A percentile compares a stretch with the other conserved stretches of the same genome.
phyloP scores from a whole-genome alignment of 53 echinoderm and acorn worm species.

The Hippasteria phrygiana region DNA sequence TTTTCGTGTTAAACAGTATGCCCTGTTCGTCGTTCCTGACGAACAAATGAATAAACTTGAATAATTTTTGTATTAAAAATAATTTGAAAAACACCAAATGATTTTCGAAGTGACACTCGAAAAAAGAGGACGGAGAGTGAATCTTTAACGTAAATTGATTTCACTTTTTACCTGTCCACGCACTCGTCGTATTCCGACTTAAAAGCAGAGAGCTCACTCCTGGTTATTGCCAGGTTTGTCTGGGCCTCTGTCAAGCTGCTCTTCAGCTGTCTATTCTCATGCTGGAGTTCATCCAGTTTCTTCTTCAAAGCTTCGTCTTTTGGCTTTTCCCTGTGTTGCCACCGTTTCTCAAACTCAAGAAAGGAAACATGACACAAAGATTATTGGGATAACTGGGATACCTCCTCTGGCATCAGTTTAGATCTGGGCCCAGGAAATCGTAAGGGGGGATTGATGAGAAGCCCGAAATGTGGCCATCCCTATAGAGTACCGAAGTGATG shows the following conservation, averaged over 20 bases:
- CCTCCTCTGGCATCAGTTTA: too few relatives aligned
- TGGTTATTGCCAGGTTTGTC: constrained; percentile 82
- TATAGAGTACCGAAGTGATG: too few relatives aligned
- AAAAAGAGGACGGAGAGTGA: too few relatives aligned
- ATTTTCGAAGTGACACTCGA: too few relatives aligned
- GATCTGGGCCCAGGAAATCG: too few relatives aligned
- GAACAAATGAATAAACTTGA: too few relatives aligned
- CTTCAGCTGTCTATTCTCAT: constrained; percentile 83
- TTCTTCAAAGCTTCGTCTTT: constrained; percentile 83
- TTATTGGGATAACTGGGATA: not conserved
- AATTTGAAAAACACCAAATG: too few relatives aligned
- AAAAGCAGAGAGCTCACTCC: constrained; percentile 82
- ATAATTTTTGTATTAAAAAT: too few relatives aligned
- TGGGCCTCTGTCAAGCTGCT: constrained; percentile 89
- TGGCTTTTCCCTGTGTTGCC: constrained; percentile 78
- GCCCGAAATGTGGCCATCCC: too few relatives aligned
- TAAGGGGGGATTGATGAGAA: too few relatives aligned
- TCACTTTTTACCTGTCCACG: constrained; percentile 59
- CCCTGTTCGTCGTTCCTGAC: too few relatives aligned
- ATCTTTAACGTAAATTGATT: not conserved
- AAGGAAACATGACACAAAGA: not conserved
- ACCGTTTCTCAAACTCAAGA: constrained; percentile 65
- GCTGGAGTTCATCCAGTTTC: constrained; percentile 78
- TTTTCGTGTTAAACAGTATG: too few relatives aligned
- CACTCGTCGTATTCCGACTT: constrained; percentile 95